A percentile compares a stretch with the other conserved stretches of the same genome.
phyloP scores from a whole-genome alignment of 2,113 vertebrate genomes.

The Grallaria varia region DNA sequence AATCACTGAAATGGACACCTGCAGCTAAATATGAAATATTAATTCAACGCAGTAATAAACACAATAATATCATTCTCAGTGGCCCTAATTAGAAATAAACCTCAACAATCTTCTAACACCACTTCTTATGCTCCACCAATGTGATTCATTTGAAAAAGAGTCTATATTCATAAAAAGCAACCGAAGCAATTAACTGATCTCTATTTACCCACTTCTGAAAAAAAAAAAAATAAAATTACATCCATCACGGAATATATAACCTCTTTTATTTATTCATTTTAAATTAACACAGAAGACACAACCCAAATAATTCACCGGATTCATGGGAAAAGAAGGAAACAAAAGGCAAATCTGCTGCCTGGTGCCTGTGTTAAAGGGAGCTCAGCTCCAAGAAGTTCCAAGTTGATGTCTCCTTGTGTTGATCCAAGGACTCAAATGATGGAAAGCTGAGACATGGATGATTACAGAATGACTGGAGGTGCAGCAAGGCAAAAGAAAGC shows the following conservation, averaged over 20 bases:
- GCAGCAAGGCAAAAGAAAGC: neutral
- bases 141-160: neutral
- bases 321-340: neutral
- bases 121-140: neutral
- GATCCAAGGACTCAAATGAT: neutral
- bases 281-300: neutral
- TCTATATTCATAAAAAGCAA: slow-evolving; percentile 27
- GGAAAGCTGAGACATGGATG: neutral
- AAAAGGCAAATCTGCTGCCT: neutral
- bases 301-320: neutral
- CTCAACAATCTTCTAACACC: neutral
- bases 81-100: slow-evolving; percentile 36
- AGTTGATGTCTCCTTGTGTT: neutral
- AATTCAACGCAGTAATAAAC: slow-evolving; percentile 30
- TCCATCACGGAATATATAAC: neutral
- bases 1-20: slow-evolving; percentile 19
- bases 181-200: slow-evolving; percentile 51
- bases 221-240: neutral
- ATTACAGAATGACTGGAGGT: neutral
- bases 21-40: slow-evolving; percentile 42
- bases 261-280: neutral
- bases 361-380: neutral
- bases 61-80: slow-evolving; percentile 11
- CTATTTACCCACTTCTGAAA: slow-evolving; percentile 26
- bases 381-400: neutral